Base-by-base conservation (phyloP, 2,113 vertebrate genomes). In the Periophthalmodon schlosseri region DNA sequence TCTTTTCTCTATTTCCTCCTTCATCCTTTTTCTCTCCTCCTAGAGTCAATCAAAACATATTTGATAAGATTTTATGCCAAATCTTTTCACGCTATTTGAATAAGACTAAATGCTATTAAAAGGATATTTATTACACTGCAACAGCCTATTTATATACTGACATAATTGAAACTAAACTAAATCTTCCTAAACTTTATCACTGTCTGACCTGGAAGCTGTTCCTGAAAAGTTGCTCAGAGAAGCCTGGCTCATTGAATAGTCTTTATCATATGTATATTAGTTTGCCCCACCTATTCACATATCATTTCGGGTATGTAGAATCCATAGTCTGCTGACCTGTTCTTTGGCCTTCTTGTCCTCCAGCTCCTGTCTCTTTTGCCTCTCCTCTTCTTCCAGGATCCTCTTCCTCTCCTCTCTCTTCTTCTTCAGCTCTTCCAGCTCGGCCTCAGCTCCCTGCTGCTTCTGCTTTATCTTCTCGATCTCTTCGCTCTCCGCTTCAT, bases 1-100 rank as follows among this genome's bases (percentile, higher is more conserved):
- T 90, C 98, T 96, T 85, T 92, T 95, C 87, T 99, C 98, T 3
- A 98, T 99, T 86, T 98, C 98, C 83, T 97, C 97, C 81, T 94
- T 99, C 95, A 98, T 94, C 83, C 91, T 96, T 88, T 92, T 97
- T 90, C 95, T 98, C 83, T 99, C 98, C 89, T 98, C 97, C 98
- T 99, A 44, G 39, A 44, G 39, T 44, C 39, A 44, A 44, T 8
- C 2, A 44, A 44, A 44, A 10, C 39, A 1, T 11, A 44, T 5
- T 39, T 39, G 36, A 39, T 9, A 39, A 10, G 39, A 44, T 44
- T 11, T 10, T 44, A 44, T 11, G 36, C 2, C 36, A 39, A 39
- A 39, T 8, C 36, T 39, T 36, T 6, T 36, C 6, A 6, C 6
- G 36, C 36, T 50, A 18, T 0, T 50, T 50, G 49, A 50, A 50